A percentile compares a stretch with the other conserved stretches of the same genome.
Evolutionary conservation across 2,888 invertebrate species (phyloP).

Genomic region (Sialis lutaria): DNA sequence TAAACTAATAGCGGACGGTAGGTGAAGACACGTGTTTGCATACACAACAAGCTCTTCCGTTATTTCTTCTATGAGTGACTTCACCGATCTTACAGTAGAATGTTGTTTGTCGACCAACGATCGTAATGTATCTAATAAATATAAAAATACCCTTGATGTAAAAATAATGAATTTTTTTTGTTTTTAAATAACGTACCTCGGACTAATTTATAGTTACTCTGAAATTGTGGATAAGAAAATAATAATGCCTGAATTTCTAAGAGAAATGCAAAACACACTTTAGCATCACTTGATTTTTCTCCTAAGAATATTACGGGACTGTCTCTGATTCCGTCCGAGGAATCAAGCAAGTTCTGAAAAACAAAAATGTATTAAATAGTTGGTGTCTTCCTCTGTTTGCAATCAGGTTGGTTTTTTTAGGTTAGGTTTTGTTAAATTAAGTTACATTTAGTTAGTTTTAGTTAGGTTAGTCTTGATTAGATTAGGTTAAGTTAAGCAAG

Average conservation of each 20-base stretch:
- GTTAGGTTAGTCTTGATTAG: too few relatives aligned
- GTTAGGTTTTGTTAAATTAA: too few relatives aligned
- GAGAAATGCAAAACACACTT: slow-evolving; percentile 23
- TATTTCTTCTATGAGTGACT: slow-evolving; percentile 21
- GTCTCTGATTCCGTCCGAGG: slow-evolving; percentile 36
- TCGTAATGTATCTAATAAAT: slow-evolving; percentile 41
- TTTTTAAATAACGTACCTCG: slow-evolving; percentile 10
- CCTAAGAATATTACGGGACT: slow-evolving; percentile 33
- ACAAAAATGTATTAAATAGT: too few relatives aligned
- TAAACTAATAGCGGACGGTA: slow-evolving; percentile 35
- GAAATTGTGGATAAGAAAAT: slow-evolving; percentile 33
- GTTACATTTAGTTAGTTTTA: too few relatives aligned
- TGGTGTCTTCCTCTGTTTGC: too few relatives aligned
- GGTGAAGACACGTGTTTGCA: slow-evolving; percentile 31
- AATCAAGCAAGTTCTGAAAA: slow-evolving; percentile 23
- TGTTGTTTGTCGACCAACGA: slow-evolving; percentile 21
- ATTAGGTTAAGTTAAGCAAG: too few relatives aligned
- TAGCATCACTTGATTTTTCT: slow-evolving; percentile 28
- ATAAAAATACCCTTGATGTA: slow-evolving; percentile 20
- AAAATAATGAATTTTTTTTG: slow-evolving; percentile 3
- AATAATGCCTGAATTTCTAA: slow-evolving; percentile 25
- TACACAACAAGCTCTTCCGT: slow-evolving; percentile 27
- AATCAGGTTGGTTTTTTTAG: too few relatives aligned
- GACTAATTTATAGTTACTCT: slow-evolving; percentile 20
- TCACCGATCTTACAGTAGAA: slow-evolving; percentile 16